Percentiles rank a stretch among this genome's conserved stretches.
Conservation (phyloP, 2,888 invertebrate species). For the Chironomus tentans region DNA sequence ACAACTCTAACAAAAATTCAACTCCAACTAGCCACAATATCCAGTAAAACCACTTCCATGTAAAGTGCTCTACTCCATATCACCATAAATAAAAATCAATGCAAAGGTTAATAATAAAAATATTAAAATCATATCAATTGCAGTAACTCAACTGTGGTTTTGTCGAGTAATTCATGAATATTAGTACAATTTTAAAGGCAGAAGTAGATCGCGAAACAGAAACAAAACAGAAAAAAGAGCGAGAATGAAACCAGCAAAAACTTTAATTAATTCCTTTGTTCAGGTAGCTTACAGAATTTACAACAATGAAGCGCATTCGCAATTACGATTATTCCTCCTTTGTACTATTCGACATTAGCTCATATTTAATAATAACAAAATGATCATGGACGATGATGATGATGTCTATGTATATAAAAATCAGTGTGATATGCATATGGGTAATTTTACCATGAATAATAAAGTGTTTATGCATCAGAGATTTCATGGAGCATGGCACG, state of each 20-base stretch:
- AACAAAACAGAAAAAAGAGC: neutral
- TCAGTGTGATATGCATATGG: conserved; percentile 15
- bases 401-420: neutral
- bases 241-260: neutral
- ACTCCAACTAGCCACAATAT: too few species aligned
- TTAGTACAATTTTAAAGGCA: neutral
- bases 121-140: too few species aligned
- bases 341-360: neutral
- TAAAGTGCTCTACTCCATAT: too few species aligned
- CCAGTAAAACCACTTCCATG: too few species aligned
- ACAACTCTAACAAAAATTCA: too few species aligned
- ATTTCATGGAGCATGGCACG: neutral
- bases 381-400: neutral
- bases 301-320: conserved; percentile 2
- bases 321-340: neutral
- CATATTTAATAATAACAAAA: neutral
- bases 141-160: too few species aligned
- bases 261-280: conserved; percentile 26
- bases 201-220: conserved; percentile 4
- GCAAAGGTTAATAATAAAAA: too few species aligned
- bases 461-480: conserved; percentile 24
- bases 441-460: conserved; percentile 10
- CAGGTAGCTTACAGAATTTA: conserved; percentile 23
- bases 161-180: too few species aligned
- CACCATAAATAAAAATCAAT: too few species aligned